Evolutionary conservation across 2,888 invertebrate genomes (phyloP).

Genomic region (Acrobasis consociella): DNA sequence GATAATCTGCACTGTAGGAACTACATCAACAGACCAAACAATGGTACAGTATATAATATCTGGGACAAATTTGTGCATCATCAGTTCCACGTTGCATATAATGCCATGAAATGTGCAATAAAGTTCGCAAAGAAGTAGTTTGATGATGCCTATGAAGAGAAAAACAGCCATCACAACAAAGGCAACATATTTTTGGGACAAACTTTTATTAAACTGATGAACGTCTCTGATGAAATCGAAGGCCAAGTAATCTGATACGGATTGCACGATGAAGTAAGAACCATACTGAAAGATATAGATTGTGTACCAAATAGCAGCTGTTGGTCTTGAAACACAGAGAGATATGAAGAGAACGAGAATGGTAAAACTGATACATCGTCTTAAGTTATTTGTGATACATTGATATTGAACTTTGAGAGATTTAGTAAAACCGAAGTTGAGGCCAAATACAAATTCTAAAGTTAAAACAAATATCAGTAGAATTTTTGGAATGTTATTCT

Average conservation of each 20-base stretch:
- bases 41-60: not conserved
- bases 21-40: not conserved
- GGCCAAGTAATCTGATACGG: not conserved
- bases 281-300: not conserved
- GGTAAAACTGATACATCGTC: not conserved
- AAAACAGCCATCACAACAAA: not conserved
- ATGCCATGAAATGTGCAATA: not conserved
- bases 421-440: slow-evolving; percentile 13
- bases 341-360: not conserved
- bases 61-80: not conserved
- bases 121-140: not conserved
- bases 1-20: not conserved
- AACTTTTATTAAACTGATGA: not conserved
- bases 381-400: not conserved
- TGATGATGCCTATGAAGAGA: not conserved
- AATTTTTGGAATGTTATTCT: not conserved
- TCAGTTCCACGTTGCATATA: not conserved
- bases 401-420: not conserved
- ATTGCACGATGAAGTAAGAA: not conserved
- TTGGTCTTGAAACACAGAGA: not conserved
- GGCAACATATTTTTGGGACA: not conserved
- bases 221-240: slow-evolving; percentile 1
- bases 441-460: slow-evolving; percentile 2
- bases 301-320: not conserved
- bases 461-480: not conserved